Evolutionary conservation across 2,113 vertebrate genomes (phyloP).

Genomic region (Alethe castanea): DNA sequence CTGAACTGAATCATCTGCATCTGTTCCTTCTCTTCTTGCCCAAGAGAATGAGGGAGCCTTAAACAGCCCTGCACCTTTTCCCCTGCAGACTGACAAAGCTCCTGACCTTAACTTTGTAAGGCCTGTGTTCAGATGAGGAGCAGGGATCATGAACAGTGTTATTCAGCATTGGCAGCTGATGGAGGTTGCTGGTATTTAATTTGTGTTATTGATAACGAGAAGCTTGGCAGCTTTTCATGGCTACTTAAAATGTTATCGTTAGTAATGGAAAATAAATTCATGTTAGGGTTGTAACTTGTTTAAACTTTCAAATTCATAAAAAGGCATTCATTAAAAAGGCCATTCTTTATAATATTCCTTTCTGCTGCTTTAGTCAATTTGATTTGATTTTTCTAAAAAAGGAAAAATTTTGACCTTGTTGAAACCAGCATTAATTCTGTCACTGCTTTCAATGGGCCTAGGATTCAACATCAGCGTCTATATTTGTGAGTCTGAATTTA

Average conservation of each 20-base stretch:
- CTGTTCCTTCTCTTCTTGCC: neutral
- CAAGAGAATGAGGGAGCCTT: neutral
- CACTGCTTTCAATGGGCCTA: neutral
- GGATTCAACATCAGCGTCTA: neutral
- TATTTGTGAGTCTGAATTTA: conserved; percentile 46
- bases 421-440: conserved; percentile 13
- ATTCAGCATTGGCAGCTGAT: neutral
- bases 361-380: neutral
- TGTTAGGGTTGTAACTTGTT: neutral
- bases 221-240: neutral
- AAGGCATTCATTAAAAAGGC: neutral
- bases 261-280: neutral
- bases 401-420: neutral
- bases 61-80: neutral
- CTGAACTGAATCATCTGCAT: conserved; percentile 14
- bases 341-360: neutral
- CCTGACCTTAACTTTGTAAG: neutral
- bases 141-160: neutral
- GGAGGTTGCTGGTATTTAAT: neutral
- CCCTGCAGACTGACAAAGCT: neutral
- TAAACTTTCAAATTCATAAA: neutral
- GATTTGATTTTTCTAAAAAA: neutral
- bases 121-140: neutral
- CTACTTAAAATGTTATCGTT: neutral
- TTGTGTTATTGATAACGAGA: neutral